Evolutionary conservation across 2,113 vertebrate genomes (phyloP).

Genomic region (Saccopteryx bilineata): DNA sequence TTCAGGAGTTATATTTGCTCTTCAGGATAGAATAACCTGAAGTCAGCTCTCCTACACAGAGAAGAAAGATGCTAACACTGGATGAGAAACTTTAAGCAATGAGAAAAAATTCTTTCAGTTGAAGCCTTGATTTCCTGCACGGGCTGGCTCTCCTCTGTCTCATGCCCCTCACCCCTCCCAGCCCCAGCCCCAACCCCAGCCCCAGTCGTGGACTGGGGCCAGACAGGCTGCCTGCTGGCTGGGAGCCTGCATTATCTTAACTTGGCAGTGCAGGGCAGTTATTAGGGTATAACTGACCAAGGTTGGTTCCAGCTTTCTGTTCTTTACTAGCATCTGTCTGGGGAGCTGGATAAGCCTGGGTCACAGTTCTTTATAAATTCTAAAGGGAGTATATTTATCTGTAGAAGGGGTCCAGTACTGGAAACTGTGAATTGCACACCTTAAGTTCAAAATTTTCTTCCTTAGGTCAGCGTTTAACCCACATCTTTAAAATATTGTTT

Average conservation of each 20-base stretch:
- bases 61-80: slow-evolving; percentile 5
- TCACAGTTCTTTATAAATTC: not conserved
- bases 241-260: not conserved
- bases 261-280: not conserved
- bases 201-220: not conserved
- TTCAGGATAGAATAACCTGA: not conserved
- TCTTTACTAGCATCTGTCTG: not conserved
- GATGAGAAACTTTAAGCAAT: not conserved
- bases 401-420: not conserved
- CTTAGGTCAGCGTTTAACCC: slow-evolving; percentile 17
- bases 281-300: not conserved
- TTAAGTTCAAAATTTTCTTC: not conserved
- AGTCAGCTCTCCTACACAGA: not conserved
- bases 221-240: not conserved
- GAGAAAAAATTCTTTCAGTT: not conserved
- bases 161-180: fast-evolving
- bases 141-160: not conserved
- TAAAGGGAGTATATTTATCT: not conserved
- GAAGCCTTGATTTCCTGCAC: not conserved
- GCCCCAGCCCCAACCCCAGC: not conserved
- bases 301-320: not conserved
- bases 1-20: not conserved
- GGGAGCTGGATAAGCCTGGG: not conserved
- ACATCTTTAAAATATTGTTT: not conserved
- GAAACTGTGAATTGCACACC: not conserved